Evolutionary conservation across 2,888 invertebrate species (phyloP).

Genomic region (Tholera decimalis): DNA sequence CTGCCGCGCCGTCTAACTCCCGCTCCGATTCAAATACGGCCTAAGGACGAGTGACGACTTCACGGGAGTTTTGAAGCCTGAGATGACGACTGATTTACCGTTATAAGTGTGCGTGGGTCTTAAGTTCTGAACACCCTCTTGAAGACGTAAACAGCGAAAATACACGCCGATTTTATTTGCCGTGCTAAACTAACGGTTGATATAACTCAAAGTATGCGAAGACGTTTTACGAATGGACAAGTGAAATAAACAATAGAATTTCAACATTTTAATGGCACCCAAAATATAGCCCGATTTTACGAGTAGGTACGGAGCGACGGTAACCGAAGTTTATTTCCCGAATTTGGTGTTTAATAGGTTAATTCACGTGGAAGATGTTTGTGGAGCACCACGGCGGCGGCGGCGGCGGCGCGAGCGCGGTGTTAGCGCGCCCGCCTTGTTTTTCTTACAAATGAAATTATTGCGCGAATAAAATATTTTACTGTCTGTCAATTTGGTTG

Average conservation of each 20-base stretch:
- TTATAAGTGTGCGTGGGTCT: slow-evolving; percentile 40
- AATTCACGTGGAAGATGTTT: slow-evolving; percentile 89
- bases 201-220: slow-evolving; percentile 44
- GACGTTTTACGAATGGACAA: slow-evolving; percentile 37
- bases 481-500: slow-evolving; percentile 90
- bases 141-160: slow-evolving; percentile 44
- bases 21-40: slow-evolving; percentile 57
- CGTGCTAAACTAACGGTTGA: slow-evolving; percentile 32
- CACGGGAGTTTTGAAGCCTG: slow-evolving; percentile 49
- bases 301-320: slow-evolving; percentile 62
- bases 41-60: slow-evolving; percentile 62
- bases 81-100: slow-evolving; percentile 57
- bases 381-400: slow-evolving; percentile 73
- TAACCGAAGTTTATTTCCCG: slow-evolving; percentile 83
- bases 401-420: slow-evolving; percentile 33
- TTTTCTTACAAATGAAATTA: slow-evolving; percentile 91
- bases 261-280: slow-evolving; percentile 67
- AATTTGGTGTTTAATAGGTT: slow-evolving; percentile 87
- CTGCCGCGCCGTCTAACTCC: slow-evolving; percentile 56
- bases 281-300: slow-evolving; percentile 76
- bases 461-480: slow-evolving; percentile 90
- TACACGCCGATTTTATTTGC: slow-evolving; percentile 33
- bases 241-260: slow-evolving; percentile 49
- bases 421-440: slow-evolving; percentile 72
- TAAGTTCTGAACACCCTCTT: slow-evolving; percentile 47